phyloP scores from a whole-genome alignment of 2,113 vertebrate species.

The Gracilinanus agilis region DNA sequence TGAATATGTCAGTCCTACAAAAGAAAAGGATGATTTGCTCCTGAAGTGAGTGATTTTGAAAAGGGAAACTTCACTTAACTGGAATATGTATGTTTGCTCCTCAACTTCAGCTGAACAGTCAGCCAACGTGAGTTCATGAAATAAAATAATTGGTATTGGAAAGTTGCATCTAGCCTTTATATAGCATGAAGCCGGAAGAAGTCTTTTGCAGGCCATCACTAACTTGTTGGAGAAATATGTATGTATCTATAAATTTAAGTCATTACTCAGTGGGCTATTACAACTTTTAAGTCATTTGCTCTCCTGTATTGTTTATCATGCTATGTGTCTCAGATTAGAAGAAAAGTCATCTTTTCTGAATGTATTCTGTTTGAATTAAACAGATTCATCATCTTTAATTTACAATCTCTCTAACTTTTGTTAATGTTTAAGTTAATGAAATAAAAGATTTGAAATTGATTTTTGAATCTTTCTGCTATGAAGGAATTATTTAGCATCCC shows the following conservation, averaged over 20 bases:
- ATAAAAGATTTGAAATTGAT: too few species aligned
- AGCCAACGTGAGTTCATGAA: conserved; percentile 47
- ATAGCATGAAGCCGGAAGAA: conserved; percentile 23
- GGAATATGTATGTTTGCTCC: conserved; percentile 70
- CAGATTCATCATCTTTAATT: neutral
- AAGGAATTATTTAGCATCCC: conserved; percentile 5
- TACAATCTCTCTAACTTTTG: too few species aligned
- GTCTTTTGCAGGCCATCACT: conserved; percentile 17
- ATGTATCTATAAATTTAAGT: conserved; percentile 43
- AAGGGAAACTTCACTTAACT: conserved; percentile 58
- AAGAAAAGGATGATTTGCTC: neutral
- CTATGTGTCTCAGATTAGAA: conserved; percentile 22
- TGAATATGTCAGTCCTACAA: neutral
- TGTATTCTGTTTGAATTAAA: neutral
- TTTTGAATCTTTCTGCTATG: conserved; percentile 48
- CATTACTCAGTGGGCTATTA: conserved; percentile 15
- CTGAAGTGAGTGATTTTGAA: conserved; percentile 51
- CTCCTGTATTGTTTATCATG: conserved; percentile 53
- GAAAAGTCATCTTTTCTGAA: conserved; percentile 11
- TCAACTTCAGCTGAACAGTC: conserved; percentile 64
- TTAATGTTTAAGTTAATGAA: too few species aligned
- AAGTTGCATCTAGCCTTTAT: conserved; percentile 18
- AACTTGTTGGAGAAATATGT: conserved; percentile 59
- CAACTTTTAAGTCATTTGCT: conserved; percentile 65
- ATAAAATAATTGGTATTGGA: conserved; percentile 41